phyloP scores from a whole-genome alignment of 2,113 vertebrate species.

The Gallinago paraguaiae region DNA sequence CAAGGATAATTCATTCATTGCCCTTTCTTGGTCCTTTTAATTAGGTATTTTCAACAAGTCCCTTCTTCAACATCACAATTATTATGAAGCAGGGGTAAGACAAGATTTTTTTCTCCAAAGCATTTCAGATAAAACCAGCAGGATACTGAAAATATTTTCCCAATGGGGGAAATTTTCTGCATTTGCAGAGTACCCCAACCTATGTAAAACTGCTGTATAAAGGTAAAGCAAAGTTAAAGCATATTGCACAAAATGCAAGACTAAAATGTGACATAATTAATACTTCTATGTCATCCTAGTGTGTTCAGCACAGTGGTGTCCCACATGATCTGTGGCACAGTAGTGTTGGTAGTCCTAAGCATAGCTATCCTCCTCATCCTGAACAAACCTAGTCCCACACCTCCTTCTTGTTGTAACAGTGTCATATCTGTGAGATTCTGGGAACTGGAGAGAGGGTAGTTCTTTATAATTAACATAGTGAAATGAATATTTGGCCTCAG shows the following conservation, averaged over 20 bases:
- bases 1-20: conserved; percentile 59
- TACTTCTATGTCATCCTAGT: not conserved
- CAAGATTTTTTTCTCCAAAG: not conserved
- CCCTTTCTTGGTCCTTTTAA: conserved; percentile 54
- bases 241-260: not conserved
- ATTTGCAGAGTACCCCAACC: not conserved
- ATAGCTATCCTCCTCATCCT: not conserved
- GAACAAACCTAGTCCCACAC: not conserved
- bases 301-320: not conserved
- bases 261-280: not conserved
- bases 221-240: not conserved
- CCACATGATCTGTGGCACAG: not conserved
- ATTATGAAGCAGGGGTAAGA: not conserved
- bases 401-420: not conserved
- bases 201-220: not conserved
- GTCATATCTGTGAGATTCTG: not conserved
- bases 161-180: not conserved
- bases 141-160: not conserved
- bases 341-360: not conserved
- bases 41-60: conserved; percentile 42
- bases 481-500: not conserved
- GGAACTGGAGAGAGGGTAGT: not conserved
- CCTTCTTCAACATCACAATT: conserved; percentile 11
- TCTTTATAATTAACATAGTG: not conserved
- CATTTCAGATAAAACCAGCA: not conserved